Evolutionary conservation across 2,113 vertebrate genomes (phyloP).

Genomic region (Centrocercus urophasianus): DNA sequence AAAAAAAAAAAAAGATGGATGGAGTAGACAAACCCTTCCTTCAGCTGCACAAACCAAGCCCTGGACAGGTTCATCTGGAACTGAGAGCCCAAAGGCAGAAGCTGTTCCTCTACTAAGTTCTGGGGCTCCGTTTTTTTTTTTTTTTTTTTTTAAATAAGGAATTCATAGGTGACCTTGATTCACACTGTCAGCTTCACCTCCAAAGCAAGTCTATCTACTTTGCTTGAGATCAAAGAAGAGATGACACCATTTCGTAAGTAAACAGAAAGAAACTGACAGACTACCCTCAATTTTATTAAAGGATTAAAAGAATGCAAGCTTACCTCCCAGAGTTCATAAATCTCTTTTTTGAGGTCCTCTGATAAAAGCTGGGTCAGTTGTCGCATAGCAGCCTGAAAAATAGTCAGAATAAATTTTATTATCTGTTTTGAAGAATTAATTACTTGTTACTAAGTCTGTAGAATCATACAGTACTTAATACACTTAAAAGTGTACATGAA

Average conservation of each 20-base stretch:
- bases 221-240: background rate
- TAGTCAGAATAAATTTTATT: background rate
- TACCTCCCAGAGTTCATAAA: conserved; percentile 94
- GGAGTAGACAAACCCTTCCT: background rate
- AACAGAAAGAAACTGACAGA: background rate
- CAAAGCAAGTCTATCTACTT: background rate
- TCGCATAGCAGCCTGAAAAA: conserved; percentile 90
- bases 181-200: background rate
- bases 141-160: background rate
- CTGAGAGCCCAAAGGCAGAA: background rate
- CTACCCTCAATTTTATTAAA: background rate
- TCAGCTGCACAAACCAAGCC: background rate
- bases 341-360: conserved; percentile 85
- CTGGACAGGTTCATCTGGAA: background rate
- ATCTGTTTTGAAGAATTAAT: background rate
- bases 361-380: conserved; percentile 85
- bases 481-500: background rate
- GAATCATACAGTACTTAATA: background rate
- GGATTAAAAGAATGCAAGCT: background rate
- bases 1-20: rapidly evolving
- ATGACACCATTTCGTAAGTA: background rate
- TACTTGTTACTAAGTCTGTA: background rate
- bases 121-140: background rate
- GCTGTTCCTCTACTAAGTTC: background rate
- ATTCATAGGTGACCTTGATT: background rate